Conservation (phyloP, 2,113 vertebrate genomes). For the Polypterus bichir region DNA sequence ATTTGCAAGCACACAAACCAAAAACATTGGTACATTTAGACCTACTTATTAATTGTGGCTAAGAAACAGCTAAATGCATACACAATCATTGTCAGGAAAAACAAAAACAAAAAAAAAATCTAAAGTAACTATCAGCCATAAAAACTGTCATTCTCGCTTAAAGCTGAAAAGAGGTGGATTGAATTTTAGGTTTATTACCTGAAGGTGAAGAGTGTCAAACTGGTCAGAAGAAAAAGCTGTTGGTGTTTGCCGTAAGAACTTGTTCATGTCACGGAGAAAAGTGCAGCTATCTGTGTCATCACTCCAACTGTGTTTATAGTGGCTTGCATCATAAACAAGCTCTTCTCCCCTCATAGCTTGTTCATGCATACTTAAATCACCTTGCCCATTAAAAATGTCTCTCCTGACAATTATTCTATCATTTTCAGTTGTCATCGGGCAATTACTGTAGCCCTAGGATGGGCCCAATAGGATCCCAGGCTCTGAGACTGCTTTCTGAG, state of each 20-base stretch:
- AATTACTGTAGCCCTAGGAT: conserved; percentile 80
- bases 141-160: conserved; percentile 41
- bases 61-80: conserved; percentile 36
- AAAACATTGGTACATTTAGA: conserved; percentile 21
- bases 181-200: conserved; percentile 79
- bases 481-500: conserved; percentile 64
- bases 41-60: conserved; percentile 40
- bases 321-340: conserved; percentile 98
- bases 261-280: conserved; percentile 87
- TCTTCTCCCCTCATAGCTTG: conserved; percentile 69
- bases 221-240: conserved; percentile 79
- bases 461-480: conserved; percentile 76
- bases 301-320: conserved; percentile 95
- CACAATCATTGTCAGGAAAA: conserved; percentile 32
- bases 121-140: conserved; percentile 32
- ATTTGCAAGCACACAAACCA: conserved; percentile 3
- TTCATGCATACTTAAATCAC: conserved; percentile 98
- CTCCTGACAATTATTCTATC: conserved; percentile 99
- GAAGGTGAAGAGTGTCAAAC: conserved; percentile 77
- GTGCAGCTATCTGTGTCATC: conserved; percentile 93
- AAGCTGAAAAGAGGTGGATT: conserved; percentile 51
- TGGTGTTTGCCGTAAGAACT: conserved; percentile 77
- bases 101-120: conserved; percentile 9
- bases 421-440: conserved; percentile 98
- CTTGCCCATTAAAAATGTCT: conserved; percentile 88